Conservation (phyloP, 2,797 vertebrate species). For the Coregonus suidteri region DNA sequence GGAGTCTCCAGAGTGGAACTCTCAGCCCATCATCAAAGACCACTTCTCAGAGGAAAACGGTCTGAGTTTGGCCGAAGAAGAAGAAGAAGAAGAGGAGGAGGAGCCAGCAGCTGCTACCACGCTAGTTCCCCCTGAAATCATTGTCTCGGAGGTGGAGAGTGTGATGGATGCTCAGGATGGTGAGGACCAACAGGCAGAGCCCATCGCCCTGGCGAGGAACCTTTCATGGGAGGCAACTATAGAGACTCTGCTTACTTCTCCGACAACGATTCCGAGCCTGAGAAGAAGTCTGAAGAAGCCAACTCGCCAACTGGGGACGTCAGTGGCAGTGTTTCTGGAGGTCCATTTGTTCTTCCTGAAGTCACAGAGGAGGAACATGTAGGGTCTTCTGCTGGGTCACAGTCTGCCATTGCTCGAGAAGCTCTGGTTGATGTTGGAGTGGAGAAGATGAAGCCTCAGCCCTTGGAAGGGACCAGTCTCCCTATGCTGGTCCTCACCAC, state of each 20-base stretch:
- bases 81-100: conserved; percentile 53
- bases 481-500: conserved; percentile 37
- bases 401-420: conserved; percentile 26
- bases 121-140: conserved; percentile 81
- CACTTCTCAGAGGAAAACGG: conserved; percentile 66
- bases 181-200: conserved; percentile 63
- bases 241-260: conserved; percentile 99
- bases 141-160: conserved; percentile 83
- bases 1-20: conserved; percentile 97
- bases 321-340: neutral
- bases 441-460: conserved; percentile 3
- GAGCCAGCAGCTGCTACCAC: conserved; percentile 17
- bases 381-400: conserved; percentile 36
- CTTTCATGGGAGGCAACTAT: conserved; percentile 75
- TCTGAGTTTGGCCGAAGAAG: conserved; percentile 45
- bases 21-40: conserved; percentile 77
- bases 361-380: conserved; percentile 26
- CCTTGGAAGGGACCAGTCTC: conserved; percentile 4
- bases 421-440: conserved; percentile 2
- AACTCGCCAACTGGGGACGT: conserved; percentile 37
- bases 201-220: conserved; percentile 60
- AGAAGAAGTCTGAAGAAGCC: conserved; percentile 84
- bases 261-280: conserved; percentile 93
- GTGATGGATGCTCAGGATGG: conserved; percentile 33
- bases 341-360: conserved; percentile 11